phyloP scores from a whole-genome alignment of 2,888 invertebrate species.

The Troides helena region DNA sequence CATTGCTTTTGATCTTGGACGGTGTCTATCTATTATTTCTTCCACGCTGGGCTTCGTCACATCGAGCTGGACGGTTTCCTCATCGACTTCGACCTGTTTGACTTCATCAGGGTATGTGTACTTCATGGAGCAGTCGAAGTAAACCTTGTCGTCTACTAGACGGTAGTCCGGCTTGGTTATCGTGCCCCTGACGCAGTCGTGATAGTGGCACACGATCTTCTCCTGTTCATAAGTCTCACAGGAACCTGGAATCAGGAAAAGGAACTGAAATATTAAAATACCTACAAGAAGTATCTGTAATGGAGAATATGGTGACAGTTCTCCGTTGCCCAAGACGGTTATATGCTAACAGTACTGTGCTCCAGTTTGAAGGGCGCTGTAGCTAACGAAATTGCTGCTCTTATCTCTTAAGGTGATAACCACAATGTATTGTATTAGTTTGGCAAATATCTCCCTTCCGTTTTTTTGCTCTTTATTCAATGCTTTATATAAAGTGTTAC shows the following conservation, averaged over 20 bases:
- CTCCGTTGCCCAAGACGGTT: no score
- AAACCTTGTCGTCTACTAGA: constrained; percentile 66
- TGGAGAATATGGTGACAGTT: no score
- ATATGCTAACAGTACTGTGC: no score
- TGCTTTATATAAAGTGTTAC: no score
- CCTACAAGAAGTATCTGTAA: no score
- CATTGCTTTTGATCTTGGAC: constrained; percentile 63
- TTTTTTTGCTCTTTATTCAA: no score
- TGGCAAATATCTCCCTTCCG: no score
- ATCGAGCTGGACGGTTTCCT: constrained; percentile 26
- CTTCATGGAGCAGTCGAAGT: constrained; percentile 70
- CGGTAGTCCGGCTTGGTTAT: constrained; percentile 66
- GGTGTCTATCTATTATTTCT: constrained; percentile 41
- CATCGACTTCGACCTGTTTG: constrained; percentile 23
- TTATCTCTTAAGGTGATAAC: no score
- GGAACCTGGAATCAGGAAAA: constrained; percentile 62
- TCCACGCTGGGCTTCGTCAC: constrained; percentile 41
- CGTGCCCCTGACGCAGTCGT: constrained; percentile 78
- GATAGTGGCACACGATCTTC: constrained; percentile 79
- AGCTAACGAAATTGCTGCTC: no score
- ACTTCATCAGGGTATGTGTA: constrained; percentile 49
- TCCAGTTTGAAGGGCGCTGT: no score
- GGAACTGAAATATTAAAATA: no score
- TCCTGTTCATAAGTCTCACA: constrained; percentile 83
- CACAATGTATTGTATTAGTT: no score